Evolutionary conservation across 2,888 invertebrate species (phyloP).

Genomic region (Tigriopus californicus): DNA sequence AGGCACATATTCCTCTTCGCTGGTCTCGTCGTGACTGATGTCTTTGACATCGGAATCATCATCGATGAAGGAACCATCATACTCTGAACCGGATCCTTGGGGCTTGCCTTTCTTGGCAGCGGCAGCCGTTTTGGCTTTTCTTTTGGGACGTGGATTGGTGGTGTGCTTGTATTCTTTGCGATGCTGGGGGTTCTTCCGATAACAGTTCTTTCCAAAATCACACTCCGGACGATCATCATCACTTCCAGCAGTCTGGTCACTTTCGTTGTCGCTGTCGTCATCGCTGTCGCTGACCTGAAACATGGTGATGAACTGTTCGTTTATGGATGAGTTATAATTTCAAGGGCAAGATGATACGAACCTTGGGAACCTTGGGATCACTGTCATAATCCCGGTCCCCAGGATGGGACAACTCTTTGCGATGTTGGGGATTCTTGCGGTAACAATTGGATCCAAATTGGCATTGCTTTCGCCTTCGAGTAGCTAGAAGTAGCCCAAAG

Average conservation of each 20-base stretch:
- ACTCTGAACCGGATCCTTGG: not conserved
- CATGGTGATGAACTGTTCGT: too few relatives aligned
- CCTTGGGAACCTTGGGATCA: not conserved
- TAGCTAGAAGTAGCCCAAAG: too few relatives aligned
- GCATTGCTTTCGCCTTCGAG: slow-evolving; percentile 27
- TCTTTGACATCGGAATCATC: not conserved
- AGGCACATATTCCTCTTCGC: slow-evolving; percentile 1
- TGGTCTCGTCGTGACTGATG: not conserved
- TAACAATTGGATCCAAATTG: slow-evolving; percentile 44
- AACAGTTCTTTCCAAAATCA: slow-evolving; percentile 38
- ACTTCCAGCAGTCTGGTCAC: not conserved
- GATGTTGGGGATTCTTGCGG: slow-evolving; percentile 41
- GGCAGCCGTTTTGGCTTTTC: slow-evolving; percentile 19
- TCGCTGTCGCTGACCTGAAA: slow-evolving; percentile 2
- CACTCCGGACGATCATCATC: slow-evolving; percentile 34
- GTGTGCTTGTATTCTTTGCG: slow-evolving; percentile 33
- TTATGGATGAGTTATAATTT: too few relatives aligned
- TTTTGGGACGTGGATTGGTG: slow-evolving; percentile 24
- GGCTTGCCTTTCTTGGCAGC: not conserved
- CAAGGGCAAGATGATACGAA: too few relatives aligned
- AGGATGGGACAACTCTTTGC: slow-evolving; percentile 41
- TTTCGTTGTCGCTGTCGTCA: slow-evolving; percentile 16
- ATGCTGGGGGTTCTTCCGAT: slow-evolving; percentile 38
- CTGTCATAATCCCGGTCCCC: slow-evolving; percentile 39
- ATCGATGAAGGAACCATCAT: not conserved